Evolutionary conservation across 2,888 invertebrate genomes (phyloP).

Genomic region (Clusia tigrina): DNA sequence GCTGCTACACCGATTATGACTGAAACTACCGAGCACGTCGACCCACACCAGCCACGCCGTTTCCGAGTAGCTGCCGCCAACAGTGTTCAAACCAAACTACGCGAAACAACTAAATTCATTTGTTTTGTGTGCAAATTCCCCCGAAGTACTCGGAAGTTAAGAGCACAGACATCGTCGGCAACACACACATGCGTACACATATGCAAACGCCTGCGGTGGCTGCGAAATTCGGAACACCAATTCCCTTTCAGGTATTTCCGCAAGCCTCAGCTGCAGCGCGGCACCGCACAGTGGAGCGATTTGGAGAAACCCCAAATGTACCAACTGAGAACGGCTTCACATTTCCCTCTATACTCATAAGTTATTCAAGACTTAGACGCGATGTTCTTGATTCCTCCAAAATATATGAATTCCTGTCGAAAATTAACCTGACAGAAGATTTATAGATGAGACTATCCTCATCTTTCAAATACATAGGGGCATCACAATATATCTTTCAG

Average conservation of each 20-base stretch:
- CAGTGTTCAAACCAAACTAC: background rate
- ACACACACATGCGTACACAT: background rate
- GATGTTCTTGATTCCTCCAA: too few species aligned
- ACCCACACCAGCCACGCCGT: background rate
- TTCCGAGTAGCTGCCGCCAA: too few species aligned
- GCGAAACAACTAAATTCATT: background rate
- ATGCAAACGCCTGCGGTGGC: background rate
- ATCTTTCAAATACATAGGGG: too few species aligned
- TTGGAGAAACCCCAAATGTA: too few species aligned
- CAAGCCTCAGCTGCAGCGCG: background rate
- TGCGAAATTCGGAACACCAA: background rate
- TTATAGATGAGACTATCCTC: too few species aligned
- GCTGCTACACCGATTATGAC: background rate
- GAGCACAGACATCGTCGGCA: background rate
- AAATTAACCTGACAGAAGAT: too few species aligned
- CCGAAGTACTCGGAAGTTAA: background rate
- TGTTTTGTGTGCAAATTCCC: conserved; percentile 3
- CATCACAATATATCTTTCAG: too few species aligned
- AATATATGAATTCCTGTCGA: too few species aligned
- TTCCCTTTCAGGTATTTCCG: conserved; percentile 15
- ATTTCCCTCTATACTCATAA: too few species aligned
- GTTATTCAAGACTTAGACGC: too few species aligned
- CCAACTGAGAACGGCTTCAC: too few species aligned
- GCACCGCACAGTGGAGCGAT: conserved; percentile 15
- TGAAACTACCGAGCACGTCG: background rate